Base-by-base conservation (phyloP, 2,797 vertebrate genomes). In the Aviceda leuphotes region DNA sequence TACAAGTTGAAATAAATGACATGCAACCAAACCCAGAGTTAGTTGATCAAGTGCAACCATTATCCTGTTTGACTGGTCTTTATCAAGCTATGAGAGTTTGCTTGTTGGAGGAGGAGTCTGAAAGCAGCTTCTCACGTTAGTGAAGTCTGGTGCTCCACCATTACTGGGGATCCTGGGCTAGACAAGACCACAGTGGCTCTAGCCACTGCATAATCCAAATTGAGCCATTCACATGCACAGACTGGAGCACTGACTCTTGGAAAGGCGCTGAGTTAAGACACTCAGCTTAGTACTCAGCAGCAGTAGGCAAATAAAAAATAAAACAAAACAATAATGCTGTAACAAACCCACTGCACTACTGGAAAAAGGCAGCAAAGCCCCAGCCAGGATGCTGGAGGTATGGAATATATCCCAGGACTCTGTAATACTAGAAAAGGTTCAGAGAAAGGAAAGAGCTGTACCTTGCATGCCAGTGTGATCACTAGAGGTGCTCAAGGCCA, bases 1-100 rank as follows among this genome's bases (percentile, higher is more conserved):
- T 98, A 98, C 59, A 97, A 97, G 85, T 87, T 97, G 94, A 98
- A 98, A 98, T 98, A 98, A 98, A 98, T 81, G 66, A 95, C 95
- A 87, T 96, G 96, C 93, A 93, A 98, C 83, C 81, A 61, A 92
- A 94, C 37, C 26, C 35, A 28, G 80, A 70, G 20, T 83, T 63
- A 93, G 59, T 24, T 56, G 44, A 39, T 94, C 44, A 59, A 84
- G 33, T 66, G 77, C 39, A 94, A 73, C 46, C 18, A 10, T 80
- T 62, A 37, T 58, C 55, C 35, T 82, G 24, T 88, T 86, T 87
- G 85, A n/a, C 61, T 92, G 55, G 30, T 80, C 37, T 92, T 94
- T 78, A 72, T 61, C 58, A 84, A 84, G 39, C 61, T 93, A 3
- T 24, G 20, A 49, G 65, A 81, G 59, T 82, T 61, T 54, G 12